Evolutionary conservation across 2,797 vertebrate genomes (phyloP).

Genomic region (Antrozous pallidus): DNA sequence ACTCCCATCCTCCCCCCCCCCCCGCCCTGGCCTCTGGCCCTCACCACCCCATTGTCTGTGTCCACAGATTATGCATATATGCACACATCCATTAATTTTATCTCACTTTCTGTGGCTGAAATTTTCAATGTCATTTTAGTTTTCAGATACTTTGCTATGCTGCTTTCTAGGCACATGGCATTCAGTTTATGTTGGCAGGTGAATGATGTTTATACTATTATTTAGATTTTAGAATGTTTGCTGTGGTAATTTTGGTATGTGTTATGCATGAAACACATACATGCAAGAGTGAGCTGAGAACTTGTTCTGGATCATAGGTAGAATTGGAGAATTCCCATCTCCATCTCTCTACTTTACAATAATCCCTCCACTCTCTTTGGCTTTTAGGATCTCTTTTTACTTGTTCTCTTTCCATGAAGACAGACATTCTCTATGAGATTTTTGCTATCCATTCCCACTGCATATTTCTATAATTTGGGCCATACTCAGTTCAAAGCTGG

Average conservation of each 20-base stretch:
- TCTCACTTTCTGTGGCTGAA: not conserved
- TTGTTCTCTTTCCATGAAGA: not conserved
- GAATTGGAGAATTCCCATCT: not conserved
- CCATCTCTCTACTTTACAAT: not conserved
- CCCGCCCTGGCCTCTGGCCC: no score
- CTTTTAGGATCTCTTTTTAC: not conserved
- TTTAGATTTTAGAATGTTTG: not conserved
- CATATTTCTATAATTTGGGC: not conserved
- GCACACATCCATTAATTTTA: not conserved
- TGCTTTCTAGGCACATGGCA: not conserved
- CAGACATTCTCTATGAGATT: not conserved
- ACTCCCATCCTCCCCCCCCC: no score
- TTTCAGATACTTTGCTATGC: not conserved
- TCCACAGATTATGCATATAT: no score
- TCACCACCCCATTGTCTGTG: no score
- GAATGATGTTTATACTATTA: not conserved
- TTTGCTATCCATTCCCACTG: not conserved
- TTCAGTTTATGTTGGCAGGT: not conserved
- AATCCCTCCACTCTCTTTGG: not conserved
- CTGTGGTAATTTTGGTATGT: not conserved
- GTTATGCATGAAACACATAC: not conserved
- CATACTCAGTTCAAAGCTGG: not conserved
- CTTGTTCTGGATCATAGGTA: not conserved
- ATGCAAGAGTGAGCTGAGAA: not conserved
- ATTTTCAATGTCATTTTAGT: not conserved